Evolutionary conservation across 2,888 invertebrate species (phyloP), one percentile per base, ranked within the genome.

Genomic region (Bimastos eiseni): DNA sequence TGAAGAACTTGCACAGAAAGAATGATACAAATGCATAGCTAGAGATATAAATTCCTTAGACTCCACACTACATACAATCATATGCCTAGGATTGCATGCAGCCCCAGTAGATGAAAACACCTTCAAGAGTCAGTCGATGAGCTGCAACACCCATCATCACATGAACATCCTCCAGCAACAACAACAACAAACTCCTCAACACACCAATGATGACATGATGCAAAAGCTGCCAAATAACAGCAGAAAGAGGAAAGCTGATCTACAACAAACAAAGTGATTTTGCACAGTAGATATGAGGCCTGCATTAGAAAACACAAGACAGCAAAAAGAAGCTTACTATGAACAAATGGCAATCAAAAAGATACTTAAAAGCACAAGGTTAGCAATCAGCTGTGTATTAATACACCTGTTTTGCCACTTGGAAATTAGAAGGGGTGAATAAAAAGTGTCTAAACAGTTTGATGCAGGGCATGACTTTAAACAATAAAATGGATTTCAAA

Each of bases 21-120:
- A 86, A 36, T 21, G 36, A 86, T 36, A 86, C 36, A 86, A 86
- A 86, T 86, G 86, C 86, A 86, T 86, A 86, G 86, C 86, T 86
- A 86, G 36, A 34, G 86, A 86, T 86, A 86, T 37, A 86, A 86
- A 86, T 37, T 86, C 86, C 86, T 24, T 37, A 36, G 36, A 86
- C 34, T 37, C 24, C 86, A 36, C 33, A n/a, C 41, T 11, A n/a
- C 1, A 86, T 86, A 36, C 21, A 34, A 86, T 86, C 37, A 5
- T n/a, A n/a, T 37, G 37, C 36, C 86, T 86, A 86, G 37, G n/a
- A 86, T 36, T 36, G 86, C 86, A 86, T 86, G 86, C 86, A 86
- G 86, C 86, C 86, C 11, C 70, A 70, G 70, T n/a, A 70, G 70
- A 70, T 70, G 70, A 70, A 49, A 70, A 70, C 70, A 2, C n/a